phyloP scores from a whole-genome alignment of 2,888 invertebrate genomes.

The Teleiodes luculella region DNA sequence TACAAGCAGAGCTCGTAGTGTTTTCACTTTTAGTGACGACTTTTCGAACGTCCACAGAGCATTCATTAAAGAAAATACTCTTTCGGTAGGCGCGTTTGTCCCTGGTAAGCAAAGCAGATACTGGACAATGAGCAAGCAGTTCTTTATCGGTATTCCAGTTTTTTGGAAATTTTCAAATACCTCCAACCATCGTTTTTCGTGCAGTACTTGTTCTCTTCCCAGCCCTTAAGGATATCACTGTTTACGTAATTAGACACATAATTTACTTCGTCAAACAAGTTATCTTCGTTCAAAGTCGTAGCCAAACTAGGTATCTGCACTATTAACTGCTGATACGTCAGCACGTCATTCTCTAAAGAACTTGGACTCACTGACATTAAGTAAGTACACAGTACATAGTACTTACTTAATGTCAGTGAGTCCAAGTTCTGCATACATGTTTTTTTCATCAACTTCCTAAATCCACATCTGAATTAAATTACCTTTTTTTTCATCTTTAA shows the following conservation, averaged over 20 bases:
- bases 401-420: too few species aligned
- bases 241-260: constrained; percentile 14
- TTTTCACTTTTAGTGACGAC: constrained; percentile 11
- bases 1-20: constrained; percentile 6
- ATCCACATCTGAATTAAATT: too few species aligned
- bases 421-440: too few species aligned
- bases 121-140: constrained; percentile 1
- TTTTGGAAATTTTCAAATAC: background rate
- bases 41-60: constrained; percentile 25
- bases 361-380: too few species aligned
- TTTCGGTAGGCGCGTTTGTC: constrained; percentile 27
- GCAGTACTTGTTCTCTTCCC: constrained; percentile 12
- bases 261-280: constrained; percentile 15
- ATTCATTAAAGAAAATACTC: constrained; percentile 26
- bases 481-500: too few species aligned
- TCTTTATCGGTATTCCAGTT: background rate
- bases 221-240: constrained; percentile 9
- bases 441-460: too few species aligned
- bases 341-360: constrained; percentile 14
- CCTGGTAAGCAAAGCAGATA: constrained; percentile 18
- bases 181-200: background rate
- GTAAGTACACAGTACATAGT: too few species aligned
- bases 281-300: constrained; percentile 14
- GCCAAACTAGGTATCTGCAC: constrained; percentile 10
- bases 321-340: constrained; percentile 12